Percentiles rank a stretch among this genome's conserved stretches.
phyloP scores from a whole-genome alignment of 2,888 invertebrate genomes.

The Isoperla grammatica region DNA sequence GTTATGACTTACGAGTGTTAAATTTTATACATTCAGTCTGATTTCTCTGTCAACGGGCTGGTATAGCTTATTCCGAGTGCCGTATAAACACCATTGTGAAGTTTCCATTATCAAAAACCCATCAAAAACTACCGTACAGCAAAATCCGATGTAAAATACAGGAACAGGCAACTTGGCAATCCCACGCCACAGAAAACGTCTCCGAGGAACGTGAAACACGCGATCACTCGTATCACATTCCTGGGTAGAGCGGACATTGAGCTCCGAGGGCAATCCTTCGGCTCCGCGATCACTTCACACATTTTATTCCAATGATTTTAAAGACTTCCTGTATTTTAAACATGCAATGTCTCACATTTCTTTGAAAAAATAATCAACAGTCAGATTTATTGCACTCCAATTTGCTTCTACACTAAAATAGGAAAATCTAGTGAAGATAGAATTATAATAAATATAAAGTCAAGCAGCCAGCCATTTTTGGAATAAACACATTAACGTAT shows the following conservation, averaged over 20 bases:
- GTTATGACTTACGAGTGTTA: too few relatives aligned
- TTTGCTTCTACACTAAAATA: slow-evolving; percentile 30
- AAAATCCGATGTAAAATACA: slow-evolving; percentile 27
- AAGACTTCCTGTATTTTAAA: neutral
- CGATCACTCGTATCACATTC: too few relatives aligned
- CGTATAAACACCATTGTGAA: slow-evolving; percentile 28
- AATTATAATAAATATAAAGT: slow-evolving; percentile 28
- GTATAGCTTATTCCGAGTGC: slow-evolving; percentile 19
- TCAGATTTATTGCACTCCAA: slow-evolving; percentile 29
- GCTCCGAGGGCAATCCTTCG: too few relatives aligned
- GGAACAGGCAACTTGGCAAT: slow-evolving; percentile 17
- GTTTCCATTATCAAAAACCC: slow-evolving; percentile 26
- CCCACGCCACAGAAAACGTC: too few relatives aligned
- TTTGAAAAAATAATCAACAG: slow-evolving; percentile 6
- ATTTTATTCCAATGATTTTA: too few relatives aligned
- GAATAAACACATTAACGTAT: slow-evolving; percentile 29
- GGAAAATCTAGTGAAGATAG: slow-evolving; percentile 31
- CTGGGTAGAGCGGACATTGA: too few relatives aligned
- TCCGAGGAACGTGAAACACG: too few relatives aligned
- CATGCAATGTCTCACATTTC: slow-evolving; percentile 3
- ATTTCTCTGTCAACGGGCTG: too few relatives aligned
- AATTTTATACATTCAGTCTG: too few relatives aligned
- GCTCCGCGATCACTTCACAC: too few relatives aligned
- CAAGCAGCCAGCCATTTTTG: slow-evolving; percentile 32
- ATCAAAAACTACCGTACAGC: slow-evolving; percentile 29